A percentile compares a stretch with the other conserved stretches of the same genome.
Evolutionary conservation across 2,888 invertebrate genomes (phyloP).

Genomic region (Orthosia gothica): DNA sequence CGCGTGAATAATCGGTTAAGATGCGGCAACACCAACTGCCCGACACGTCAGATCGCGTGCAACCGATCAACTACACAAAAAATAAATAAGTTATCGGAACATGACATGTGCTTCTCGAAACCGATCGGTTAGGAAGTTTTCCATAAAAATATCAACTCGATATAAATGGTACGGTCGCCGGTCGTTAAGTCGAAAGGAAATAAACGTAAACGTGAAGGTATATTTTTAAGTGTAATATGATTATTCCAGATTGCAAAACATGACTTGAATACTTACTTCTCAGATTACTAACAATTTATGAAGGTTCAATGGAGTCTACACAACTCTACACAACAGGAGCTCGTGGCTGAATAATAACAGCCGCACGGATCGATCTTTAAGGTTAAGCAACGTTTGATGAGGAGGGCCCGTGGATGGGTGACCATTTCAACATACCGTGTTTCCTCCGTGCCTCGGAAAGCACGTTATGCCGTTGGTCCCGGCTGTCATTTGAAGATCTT

Average conservation of each 20-base stretch:
- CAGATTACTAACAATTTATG: too few species aligned
- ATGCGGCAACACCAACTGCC: slow-evolving; percentile 78
- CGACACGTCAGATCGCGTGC: slow-evolving; percentile 86
- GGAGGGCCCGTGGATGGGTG: too few species aligned
- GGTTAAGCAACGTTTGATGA: too few species aligned
- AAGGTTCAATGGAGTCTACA: not conserved
- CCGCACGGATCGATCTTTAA: too few species aligned
- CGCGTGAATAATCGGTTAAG: slow-evolving; percentile 81
- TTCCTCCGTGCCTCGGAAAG: too few species aligned
- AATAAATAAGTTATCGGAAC: slow-evolving; percentile 74
- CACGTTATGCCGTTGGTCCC: too few species aligned
- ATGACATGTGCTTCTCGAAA: slow-evolving; percentile 78
- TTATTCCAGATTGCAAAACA: slow-evolving; percentile 4
- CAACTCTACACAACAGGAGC: not conserved
- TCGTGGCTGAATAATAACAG: too few species aligned
- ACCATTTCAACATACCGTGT: too few species aligned
- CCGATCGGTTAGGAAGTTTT: slow-evolving; percentile 59
- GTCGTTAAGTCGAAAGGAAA: slow-evolving; percentile 49
- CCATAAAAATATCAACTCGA: slow-evolving; percentile 63
- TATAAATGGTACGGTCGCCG: slow-evolving; percentile 53
- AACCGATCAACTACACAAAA: slow-evolving; percentile 67
- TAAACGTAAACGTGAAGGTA: slow-evolving; percentile 26
- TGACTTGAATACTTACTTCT: not conserved
- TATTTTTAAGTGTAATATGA: slow-evolving; percentile 2
- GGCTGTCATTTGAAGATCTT: too few species aligned